Percentiles rank a stretch among this genome's conserved stretches.
phyloP scores from a whole-genome alignment of 2,113 vertebrate genomes.

The Pachycephala philippinensis region DNA sequence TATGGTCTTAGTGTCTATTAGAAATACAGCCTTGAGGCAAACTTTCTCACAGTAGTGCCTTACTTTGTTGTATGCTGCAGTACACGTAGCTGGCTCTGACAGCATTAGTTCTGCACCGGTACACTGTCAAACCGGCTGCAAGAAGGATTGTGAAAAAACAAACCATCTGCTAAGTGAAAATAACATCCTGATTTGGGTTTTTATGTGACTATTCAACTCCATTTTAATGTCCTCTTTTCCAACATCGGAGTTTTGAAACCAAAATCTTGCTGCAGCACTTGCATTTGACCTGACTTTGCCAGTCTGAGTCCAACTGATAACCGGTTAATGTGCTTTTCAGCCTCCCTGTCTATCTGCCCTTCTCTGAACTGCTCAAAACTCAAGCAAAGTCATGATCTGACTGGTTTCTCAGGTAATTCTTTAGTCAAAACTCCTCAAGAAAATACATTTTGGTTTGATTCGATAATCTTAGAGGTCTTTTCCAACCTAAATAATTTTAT shows the following conservation, averaged over 20 bases:
- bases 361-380: background rate
- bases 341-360: background rate
- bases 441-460: background rate
- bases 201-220: background rate
- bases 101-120: conserved; percentile 47
- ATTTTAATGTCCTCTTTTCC: background rate
- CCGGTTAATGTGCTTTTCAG: background rate
- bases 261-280: background rate
- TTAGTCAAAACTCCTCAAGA: background rate
- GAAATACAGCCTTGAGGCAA: conserved; percentile 48
- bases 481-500: background rate
- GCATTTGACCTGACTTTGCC: background rate
- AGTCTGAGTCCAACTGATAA: background rate
- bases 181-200: background rate
- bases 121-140: conserved; percentile 18
- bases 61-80: conserved; percentile 16
- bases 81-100: conserved; percentile 20
- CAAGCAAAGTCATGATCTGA: background rate
- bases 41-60: conserved; percentile 37
- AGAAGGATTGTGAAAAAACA: background rate
- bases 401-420: background rate
- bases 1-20: conserved; percentile 23
- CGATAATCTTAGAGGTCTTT: background rate
- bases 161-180: conserved; percentile 1
- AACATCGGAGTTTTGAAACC: background rate